Base-by-base conservation (phyloP, 23 tunicate species). In the Ascidia mentula region DNA sequence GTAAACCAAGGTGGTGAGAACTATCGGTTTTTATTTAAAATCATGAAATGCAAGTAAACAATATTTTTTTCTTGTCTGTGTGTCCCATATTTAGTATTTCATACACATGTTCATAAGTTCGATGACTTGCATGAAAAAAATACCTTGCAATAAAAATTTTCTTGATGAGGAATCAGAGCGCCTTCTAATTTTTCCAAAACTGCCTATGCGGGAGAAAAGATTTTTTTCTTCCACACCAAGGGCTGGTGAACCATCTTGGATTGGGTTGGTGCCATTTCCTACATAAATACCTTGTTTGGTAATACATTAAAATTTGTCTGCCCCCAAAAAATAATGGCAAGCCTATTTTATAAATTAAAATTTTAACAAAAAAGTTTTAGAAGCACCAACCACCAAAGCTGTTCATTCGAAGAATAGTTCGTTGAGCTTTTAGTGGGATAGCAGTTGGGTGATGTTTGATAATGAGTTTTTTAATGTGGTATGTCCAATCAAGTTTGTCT, bases 401-500 rank as follows among this genome's bases (percentile, higher is more conserved):
- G 24, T 53, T 53, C 65, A 53, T 53, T 6, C 65, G 65, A 6
- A 60, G 81, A 34, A 89, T 79, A 20, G 85, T 40, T 12, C 85
- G 40, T 59, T 79, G 82, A 31, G 88, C 95, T 0, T 89, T 78
- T 1, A 79, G 6, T 1, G 95, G 95, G 37, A 89, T 83, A 4
- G 85, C 80, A 1, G 87, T 80, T n/a, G 83, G 87, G 36, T 80
- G 88, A 26, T 82, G 79, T 39, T 89, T 65, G 0, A 89, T 79
- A 53, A 89, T 83, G 12, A 71, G 88, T 38, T 78, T 46, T 45
- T 89, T 89, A 37, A 89, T 89, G 70, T 89, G 81, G 73, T 89
- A 81, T 0, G 95, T 89, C 95, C 95, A 89, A 31, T 77, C 32
- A 28, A 77, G 73, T 40, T 89, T 89, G 40, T 89, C 95, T 0